Evolutionary conservation across 1,140 invertebrate species (phyloP).

Genomic region (Eupeodes corollae): DNA sequence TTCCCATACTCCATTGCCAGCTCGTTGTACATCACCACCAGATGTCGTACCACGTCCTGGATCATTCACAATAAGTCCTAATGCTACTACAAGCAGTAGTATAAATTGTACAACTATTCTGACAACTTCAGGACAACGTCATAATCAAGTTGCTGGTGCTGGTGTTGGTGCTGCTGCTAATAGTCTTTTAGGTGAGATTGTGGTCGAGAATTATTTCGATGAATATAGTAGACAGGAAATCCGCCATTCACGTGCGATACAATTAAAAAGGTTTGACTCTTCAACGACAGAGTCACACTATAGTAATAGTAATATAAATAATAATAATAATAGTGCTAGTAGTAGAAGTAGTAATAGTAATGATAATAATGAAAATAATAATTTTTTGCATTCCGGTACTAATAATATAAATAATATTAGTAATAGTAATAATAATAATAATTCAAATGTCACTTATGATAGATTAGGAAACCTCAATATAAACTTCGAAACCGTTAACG

Average conservation of each 20-base stretch:
- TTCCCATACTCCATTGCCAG: neutral
- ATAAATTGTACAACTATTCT: too few relatives aligned
- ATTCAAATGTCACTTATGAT: conserved; percentile 7
- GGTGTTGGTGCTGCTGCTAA: conserved; percentile 1
- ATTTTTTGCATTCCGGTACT: conserved; percentile 12
- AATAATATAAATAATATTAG: conserved; percentile 34
- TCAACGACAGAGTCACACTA: conserved; percentile 14
- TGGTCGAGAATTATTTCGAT: conserved; percentile 36
- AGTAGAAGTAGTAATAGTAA: conserved; percentile 10
- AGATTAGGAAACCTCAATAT: neutral
- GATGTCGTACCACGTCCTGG: conserved; percentile 30
- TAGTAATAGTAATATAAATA: neutral
- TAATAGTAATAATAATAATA: conserved; percentile 35
- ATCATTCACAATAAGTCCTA: conserved; percentile 20
- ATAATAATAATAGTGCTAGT: neutral
- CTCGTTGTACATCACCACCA: conserved; percentile 29
- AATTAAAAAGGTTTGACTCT: neutral
- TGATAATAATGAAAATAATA: conserved; percentile 24
- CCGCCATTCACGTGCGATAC: conserved; percentile 2
- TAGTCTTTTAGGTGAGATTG: conserved; percentile 16
- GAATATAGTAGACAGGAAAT: conserved; percentile 36
- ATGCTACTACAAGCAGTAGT: too few relatives aligned
- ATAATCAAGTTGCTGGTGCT: too few relatives aligned
- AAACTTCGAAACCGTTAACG: neutral
- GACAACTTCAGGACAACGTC: neutral